Conservation (phyloP, 2,797 vertebrate genomes). For the Petrocephalus schoutedeni region DNA sequence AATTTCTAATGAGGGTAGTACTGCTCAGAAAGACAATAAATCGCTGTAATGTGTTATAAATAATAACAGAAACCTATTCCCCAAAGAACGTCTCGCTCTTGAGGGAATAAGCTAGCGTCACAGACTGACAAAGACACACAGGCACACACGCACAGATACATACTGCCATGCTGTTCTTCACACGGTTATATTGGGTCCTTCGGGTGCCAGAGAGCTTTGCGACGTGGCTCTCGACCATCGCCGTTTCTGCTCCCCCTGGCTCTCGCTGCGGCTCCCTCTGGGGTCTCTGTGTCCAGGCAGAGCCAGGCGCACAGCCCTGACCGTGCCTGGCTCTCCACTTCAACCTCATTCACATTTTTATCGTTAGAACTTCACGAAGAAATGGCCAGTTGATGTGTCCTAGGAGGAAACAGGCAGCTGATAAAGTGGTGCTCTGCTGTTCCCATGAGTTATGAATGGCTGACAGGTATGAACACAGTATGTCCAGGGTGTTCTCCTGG, state of each 20-base stretch:
- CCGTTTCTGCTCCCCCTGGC: too few species aligned
- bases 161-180: not conserved
- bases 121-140: not conserved
- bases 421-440: not conserved
- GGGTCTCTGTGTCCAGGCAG: not conserved
- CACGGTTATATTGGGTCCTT: not conserved
- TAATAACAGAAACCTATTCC: not conserved
- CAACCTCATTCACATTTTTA: not conserved
- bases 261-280: not conserved
- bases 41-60: not conserved
- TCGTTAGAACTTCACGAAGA: not conserved
- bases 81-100: not conserved
- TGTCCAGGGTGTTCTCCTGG: not conserved
- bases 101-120: not conserved
- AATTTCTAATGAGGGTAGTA: not conserved
- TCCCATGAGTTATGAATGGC: not conserved
- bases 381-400: not conserved
- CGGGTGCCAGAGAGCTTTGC: not conserved
- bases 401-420: not conserved
- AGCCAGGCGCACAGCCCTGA: not conserved
- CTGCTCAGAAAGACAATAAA: not conserved
- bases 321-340: not conserved
- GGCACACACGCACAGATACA: not conserved
- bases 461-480: not conserved
- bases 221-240: not conserved